Base-by-base conservation (phyloP, 2,797 vertebrate species). In the Dryobates pubescens region DNA sequence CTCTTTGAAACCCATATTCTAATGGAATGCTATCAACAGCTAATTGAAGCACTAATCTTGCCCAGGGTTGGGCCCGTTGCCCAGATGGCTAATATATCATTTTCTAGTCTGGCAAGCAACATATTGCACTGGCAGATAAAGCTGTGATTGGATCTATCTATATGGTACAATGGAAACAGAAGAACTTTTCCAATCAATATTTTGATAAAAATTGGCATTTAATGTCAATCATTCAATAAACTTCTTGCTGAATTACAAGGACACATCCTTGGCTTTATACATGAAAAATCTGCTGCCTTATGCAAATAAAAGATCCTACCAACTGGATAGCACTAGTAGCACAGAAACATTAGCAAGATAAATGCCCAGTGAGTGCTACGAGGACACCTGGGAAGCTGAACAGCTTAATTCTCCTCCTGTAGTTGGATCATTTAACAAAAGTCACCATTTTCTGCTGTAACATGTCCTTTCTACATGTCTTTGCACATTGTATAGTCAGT, bases 1-100 rank as follows among this genome's bases (percentile, higher is more conserved):
- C 94, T 96, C 96, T 97, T 95, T 97, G 96, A 97, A 97, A 97
- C 96, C 94, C 93, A 95, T 97, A 97, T 97, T 97, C 94, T 97
- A 97, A 97, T 97, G 96, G 95, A 95, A 97, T 92, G 94, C 96
- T 93, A 97, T 97, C 97, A 97, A 93, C 94, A 94, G 94, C 97
- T 97, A 97, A 97, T 97, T 97, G 97, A 96, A 96, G 93, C 91
- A 93, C 96, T 96, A 95, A 97, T 96, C 96, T 96, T 96, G 95
- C 96, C 95, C 96, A 95, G 92, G 94, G 89, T 95, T 95, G 96
- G 96, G 96, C 95, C 96, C 71, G 67, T 94, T 96, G 97, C 97
- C 95, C 96, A 97, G 96, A 97, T 95, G 95, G 94, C 95, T 96
- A 93, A 96, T 97, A 90, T 75, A 97, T 97, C 96, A 97, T 93